These are phyloP conservation scores for Eueides isabella DNA, from an alignment of 1,140 invertebrate species.

Conservation along the genomic window DNA sequence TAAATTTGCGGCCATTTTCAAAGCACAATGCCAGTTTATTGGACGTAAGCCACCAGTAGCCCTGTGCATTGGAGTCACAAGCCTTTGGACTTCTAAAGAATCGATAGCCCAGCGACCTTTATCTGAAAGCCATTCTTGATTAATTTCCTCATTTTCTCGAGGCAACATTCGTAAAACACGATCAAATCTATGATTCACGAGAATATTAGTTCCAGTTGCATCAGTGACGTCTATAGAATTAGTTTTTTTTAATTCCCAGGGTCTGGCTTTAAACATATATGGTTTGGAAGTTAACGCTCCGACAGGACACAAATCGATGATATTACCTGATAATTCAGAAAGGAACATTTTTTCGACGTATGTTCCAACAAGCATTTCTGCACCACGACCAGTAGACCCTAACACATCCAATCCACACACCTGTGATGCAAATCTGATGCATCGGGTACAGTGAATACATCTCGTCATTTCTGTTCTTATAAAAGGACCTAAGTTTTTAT, in stretches of 20 bases:
- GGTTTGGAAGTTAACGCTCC: conserved; percentile 99
- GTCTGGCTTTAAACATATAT: conserved; percentile 91
- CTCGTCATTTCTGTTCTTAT: conserved; percentile 92
- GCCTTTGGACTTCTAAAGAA: conserved; percentile 88
- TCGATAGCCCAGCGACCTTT: conserved; percentile 90
- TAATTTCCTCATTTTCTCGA: conserved; percentile 88
- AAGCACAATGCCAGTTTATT: conserved; percentile 86
- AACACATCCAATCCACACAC: conserved; percentile 91
- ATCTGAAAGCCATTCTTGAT: conserved; percentile 92
- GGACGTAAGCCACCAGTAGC: conserved; percentile 77
- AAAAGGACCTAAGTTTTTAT: conserved; percentile 90
- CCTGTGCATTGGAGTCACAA: conserved; percentile 87
- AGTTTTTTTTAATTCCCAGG: conserved; percentile 85
- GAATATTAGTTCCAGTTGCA: conserved; percentile 90
- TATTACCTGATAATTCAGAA: conserved; percentile 98
- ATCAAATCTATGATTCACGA: conserved; percentile 86
- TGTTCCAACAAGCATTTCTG: conserved; percentile 92
- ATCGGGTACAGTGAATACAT: conserved; percentile 92
- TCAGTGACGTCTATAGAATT: conserved; percentile 90
- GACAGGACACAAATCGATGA: conserved; percentile 99
- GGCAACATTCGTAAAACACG: conserved; percentile 89
- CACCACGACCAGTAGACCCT: conserved; percentile 88
- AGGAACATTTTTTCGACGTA: conserved; percentile 99
- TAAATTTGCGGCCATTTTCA: conserved; percentile 79
- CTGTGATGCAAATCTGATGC: conserved; percentile 88